A percentile compares a stretch with the other conserved stretches of the same genome.
phyloP scores from a whole-genome alignment of 35 echinoderm and acorn worm species.

The Eucidaris tribuloides region DNA sequence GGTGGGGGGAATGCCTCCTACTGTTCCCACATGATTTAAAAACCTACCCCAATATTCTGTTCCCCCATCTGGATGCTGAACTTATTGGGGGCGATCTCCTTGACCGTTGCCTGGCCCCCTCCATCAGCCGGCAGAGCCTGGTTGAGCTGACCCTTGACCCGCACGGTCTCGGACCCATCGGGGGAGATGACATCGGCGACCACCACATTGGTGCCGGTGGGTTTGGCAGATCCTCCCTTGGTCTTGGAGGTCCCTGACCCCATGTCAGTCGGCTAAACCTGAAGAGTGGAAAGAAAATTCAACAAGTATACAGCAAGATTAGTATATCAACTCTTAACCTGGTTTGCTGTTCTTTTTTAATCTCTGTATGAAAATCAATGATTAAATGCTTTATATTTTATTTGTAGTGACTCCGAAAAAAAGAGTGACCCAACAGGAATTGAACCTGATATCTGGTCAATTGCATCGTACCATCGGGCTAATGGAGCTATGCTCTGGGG shows the following conservation, averaged over 20 bases:
- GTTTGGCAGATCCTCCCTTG: constrained; percentile 14
- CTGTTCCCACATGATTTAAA: background rate
- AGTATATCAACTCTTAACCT: too few species aligned
- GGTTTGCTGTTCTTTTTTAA: too few species aligned
- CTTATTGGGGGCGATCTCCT: constrained; percentile 79
- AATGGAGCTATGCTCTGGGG: too few species aligned
- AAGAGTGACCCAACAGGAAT: too few species aligned
- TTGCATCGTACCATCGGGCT: too few species aligned
- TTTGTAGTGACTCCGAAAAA: too few species aligned
- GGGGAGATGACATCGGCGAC: constrained; percentile 80
- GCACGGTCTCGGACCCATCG: constrained; percentile 62
- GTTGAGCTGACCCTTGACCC: constrained; percentile 62
- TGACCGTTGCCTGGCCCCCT: constrained; percentile 42
- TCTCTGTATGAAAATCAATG: too few species aligned
- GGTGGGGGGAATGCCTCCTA: background rate
- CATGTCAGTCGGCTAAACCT: too few species aligned
- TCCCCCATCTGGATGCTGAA: constrained; percentile 71
- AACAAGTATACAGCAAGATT: too few species aligned
- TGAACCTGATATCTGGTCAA: too few species aligned
- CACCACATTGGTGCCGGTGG: constrained; percentile 23
- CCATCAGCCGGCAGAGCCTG: background rate
- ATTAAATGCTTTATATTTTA: too few species aligned
- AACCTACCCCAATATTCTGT: constrained; percentile 58
- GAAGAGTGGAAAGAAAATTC: too few species aligned
- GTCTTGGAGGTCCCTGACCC: constrained; percentile 71